These are phyloP conservation scores for Eilema griseolum DNA, from an alignment of 2,888 invertebrate genomes.

Conservation along the genomic window DNA sequence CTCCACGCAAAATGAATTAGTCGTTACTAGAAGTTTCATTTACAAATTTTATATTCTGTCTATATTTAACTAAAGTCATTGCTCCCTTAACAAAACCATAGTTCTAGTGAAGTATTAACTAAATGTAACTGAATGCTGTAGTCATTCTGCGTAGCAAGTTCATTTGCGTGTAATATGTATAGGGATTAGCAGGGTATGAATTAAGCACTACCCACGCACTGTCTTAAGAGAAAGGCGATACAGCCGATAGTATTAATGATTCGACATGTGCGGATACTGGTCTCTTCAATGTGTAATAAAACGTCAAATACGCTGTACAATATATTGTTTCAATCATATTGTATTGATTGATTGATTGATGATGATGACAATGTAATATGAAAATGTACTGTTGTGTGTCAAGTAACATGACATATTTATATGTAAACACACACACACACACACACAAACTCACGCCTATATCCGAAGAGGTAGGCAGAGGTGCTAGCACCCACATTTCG, in stretches of 20 bases:
- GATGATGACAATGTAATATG: constrained; percentile 2
- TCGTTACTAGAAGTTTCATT: no score
- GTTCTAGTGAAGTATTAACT: neutral
- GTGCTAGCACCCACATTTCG: no score
- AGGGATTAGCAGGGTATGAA: constrained; percentile 43
- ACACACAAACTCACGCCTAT: no score
- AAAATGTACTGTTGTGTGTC: neutral
- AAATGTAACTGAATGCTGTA: neutral
- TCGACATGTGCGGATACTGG: constrained; percentile 23
- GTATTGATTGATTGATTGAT: constrained; percentile 34
- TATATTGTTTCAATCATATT: constrained; percentile 33
- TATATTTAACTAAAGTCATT: neutral
- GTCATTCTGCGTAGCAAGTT: constrained; percentile 34
- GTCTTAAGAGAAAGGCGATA: constrained; percentile 32
- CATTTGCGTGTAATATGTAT: constrained; percentile 35
- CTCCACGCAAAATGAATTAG: no score
- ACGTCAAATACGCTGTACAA: constrained; percentile 28
- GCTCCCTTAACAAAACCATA: neutral
- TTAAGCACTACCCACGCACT: constrained; percentile 52
- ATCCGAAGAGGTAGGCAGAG: no score
- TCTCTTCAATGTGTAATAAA: constrained; percentile 33
- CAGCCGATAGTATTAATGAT: constrained; percentile 36
- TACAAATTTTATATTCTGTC: no score
- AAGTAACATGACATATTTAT: constrained; percentile 5
- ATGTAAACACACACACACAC: no score